These are phyloP conservation scores for Apotomis turbidana DNA, from an alignment of 2,888 invertebrate species.

Conservation along the genomic window DNA sequence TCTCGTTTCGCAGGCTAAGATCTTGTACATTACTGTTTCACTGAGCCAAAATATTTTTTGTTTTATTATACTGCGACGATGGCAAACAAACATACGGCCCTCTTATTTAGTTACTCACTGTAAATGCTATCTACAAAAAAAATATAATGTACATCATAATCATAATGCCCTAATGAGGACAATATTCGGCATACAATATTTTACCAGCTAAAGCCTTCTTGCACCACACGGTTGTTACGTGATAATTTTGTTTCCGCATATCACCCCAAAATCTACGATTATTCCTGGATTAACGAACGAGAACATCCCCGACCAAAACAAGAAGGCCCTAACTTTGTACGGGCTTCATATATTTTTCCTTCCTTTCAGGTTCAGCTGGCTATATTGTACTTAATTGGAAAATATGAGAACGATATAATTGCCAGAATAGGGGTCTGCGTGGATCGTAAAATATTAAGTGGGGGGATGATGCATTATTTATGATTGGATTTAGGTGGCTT, in stretches of 20 bases:
- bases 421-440: slow-evolving; percentile 56
- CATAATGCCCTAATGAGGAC: not conserved
- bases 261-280: slow-evolving; percentile 69
- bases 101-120: too few relatives aligned
- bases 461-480: slow-evolving; percentile 44
- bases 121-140: too few relatives aligned
- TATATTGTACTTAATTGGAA: slow-evolving; percentile 72
- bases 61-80: too few relatives aligned
- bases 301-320: slow-evolving; percentile 44
- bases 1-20: too few relatives aligned
- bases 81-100: too few relatives aligned
- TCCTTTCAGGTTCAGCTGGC: slow-evolving; percentile 44
- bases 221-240: slow-evolving; percentile 46
- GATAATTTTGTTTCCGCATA: slow-evolving; percentile 65
- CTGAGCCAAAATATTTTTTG: too few relatives aligned
- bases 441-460: slow-evolving; percentile 51
- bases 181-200: not conserved
- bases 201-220: slow-evolving; percentile 43
- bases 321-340: not conserved
- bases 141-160: not conserved
- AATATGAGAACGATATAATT: slow-evolving; percentile 77
- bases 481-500: slow-evolving; percentile 27
- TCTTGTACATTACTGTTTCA: too few relatives aligned
- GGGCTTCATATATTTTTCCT: not conserved
- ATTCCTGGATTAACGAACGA: slow-evolving; percentile 70